A percentile compares a stretch with the other conserved stretches of the same genome.
Conservation (phyloP, 1,140 invertebrate species). For the Drosophila ogumai region DNA sequence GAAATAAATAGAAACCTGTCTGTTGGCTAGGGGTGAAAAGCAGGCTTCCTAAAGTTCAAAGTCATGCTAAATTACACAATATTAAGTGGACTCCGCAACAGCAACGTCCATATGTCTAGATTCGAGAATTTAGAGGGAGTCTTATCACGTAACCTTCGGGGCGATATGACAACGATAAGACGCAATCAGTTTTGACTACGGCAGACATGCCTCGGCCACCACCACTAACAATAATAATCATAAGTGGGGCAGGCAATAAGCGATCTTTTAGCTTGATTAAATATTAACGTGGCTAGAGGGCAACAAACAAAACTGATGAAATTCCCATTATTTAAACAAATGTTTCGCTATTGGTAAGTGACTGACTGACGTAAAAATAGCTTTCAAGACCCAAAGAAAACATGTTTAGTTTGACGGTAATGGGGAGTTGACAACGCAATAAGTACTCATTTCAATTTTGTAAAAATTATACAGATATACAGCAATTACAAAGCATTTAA, state of each 20-base stretch:
- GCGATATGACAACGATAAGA: constrained; percentile 61
- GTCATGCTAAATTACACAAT: constrained; percentile 47
- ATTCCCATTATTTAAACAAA: constrained; percentile 74
- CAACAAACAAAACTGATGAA: constrained; percentile 56
- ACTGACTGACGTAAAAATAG: constrained; percentile 35
- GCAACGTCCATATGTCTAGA: constrained; percentile 20
- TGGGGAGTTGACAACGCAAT: constrained; percentile 8
- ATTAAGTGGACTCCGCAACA: constrained; percentile 11
- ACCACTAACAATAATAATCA: constrained; percentile 12
- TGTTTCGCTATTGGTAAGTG: constrained; percentile 42
- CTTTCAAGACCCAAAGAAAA: constrained; percentile 12
- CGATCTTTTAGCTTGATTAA: constrained; percentile 69
- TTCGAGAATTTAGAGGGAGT: not conserved
- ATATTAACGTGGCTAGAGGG: constrained; percentile 50
- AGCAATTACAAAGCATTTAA: constrained; percentile 2
- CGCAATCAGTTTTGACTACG: constrained; percentile 22
- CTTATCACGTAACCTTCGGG: constrained; percentile 31
- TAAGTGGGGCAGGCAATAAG: constrained; percentile 18
- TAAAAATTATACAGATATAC: constrained; percentile 6
- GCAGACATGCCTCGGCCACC: constrained; percentile 15
- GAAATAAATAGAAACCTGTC: constrained; percentile 2
- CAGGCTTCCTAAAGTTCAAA: constrained; percentile 19
- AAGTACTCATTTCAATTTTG: constrained; percentile 6
- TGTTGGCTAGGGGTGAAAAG: not conserved
- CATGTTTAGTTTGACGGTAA: constrained; percentile 12